Base-by-base conservation (phyloP, 2,888 invertebrate species). In the Formica aserva region DNA sequence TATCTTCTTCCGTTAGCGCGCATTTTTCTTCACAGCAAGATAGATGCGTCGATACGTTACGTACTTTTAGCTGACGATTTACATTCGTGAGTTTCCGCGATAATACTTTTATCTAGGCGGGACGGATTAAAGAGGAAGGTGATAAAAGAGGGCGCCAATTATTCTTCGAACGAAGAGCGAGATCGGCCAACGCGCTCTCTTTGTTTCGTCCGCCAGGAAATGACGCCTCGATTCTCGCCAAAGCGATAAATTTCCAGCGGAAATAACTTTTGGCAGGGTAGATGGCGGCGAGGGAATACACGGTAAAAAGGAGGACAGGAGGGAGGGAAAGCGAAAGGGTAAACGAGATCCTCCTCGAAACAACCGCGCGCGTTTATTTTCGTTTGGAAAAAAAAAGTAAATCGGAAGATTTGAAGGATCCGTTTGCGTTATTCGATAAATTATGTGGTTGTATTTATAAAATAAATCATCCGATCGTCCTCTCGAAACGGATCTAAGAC, bases 201-300 rank as follows among this genome's bases (percentile, higher is more conserved):
- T 91, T 91, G 91, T 90, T 91, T 89, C 87, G 85, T 81, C 83
- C 88, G 85, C 18, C 85, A 91, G 90, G 90, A 90, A 91, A 90
- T 90, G 91, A 90, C 89, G 91, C 89, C 89, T 89, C 90, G 90
- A 89, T 90, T 90, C 90, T 90, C 91, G 86, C 81, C 90, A 87
- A 86, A 62, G 87, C 90, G 91, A 90, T 90, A 90, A 90, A 90
- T 90, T 90, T 89, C 87, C 87, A 88, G 74, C 90, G 90, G 90
- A 90, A 90, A 90, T 90, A 90, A 90, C 90, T 90, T 90, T 90
- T 88, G 90, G 89, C 88, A 89, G 88, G 55, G 89, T 82, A 83
- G 77, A 78, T 71, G 83, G 72, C 62, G 88, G 69, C 67, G 57
- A 67, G 82, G 60, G 45, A 69, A 62, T 67, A 62, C 66, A 78